Percentiles rank a stretch among this genome's conserved stretches.
Conservation (phyloP, 2,113 vertebrate species). For the Pandion haliaetus region DNA sequence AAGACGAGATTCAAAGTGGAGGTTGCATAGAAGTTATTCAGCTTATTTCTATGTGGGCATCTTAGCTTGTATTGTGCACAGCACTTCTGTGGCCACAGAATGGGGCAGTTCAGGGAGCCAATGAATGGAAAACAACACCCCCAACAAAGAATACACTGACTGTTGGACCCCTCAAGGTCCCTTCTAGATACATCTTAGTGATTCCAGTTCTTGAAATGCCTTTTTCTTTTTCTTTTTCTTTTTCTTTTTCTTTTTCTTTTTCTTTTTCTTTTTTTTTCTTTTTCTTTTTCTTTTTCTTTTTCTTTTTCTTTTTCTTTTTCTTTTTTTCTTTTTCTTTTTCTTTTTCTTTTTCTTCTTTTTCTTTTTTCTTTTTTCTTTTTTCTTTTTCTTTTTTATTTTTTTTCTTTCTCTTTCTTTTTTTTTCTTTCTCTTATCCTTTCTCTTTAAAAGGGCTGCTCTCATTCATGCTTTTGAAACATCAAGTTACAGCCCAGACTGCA, state of each 20-base stretch:
- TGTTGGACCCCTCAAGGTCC: neutral
- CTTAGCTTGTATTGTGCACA: neutral
- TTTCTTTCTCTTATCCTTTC: neutral
- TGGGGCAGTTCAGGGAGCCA: neutral
- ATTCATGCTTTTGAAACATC: neutral
- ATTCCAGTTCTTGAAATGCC: neutral
- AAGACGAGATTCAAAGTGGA: neutral
- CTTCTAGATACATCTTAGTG: neutral
- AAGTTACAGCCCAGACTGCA: neutral
- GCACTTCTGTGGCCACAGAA: neutral
- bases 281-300: too few species aligned
- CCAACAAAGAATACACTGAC: neutral
- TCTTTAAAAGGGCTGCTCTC: neutral
- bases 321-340: neutral
- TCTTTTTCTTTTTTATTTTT: neutral
- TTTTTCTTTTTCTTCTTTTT: accelerated
- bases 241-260: accelerated
- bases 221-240: neutral
- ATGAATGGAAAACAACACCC: neutral
- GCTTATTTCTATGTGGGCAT: neutral
- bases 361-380: too few species aligned
- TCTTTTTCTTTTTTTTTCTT: accelerated
- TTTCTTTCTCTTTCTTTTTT: neutral
- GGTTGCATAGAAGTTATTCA: neutral
- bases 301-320: too few species aligned